Evolutionary conservation across 2,113 vertebrate genomes (phyloP), one percentile per base, ranked within the genome.

Genomic region (Thalassoma bifasciatum): DNA sequence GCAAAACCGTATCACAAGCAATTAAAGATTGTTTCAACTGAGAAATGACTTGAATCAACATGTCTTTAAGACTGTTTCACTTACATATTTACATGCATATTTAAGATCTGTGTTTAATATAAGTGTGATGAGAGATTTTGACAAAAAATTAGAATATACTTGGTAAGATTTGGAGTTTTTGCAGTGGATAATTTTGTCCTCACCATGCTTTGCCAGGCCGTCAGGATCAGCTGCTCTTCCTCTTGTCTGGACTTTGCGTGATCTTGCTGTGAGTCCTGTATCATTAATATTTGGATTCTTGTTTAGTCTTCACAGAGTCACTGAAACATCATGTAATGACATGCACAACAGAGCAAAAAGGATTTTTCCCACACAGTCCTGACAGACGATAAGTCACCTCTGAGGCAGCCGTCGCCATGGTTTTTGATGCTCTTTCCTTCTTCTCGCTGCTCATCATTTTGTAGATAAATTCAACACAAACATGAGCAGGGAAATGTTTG

Each of bases 121-220:
- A n/a, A n/a, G n/a, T n/a, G n/a, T n/a, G n/a, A n/a, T n/a, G n/a
- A n/a, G n/a, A n/a, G n/a, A n/a, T n/a, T n/a, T n/a, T n/a, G n/a
- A n/a, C n/a, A n/a, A n/a, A n/a, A n/a, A n/a, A n/a, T n/a, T n/a
- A n/a, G n/a, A n/a, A n/a, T n/a, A n/a, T n/a, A n/a, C n/a, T n/a
- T n/a, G n/a, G n/a, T n/a, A n/a, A n/a, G n/a, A n/a, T n/a, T n/a
- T n/a, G n/a, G n/a, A n/a, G n/a, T n/a, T n/a, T n/a, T n/a, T n/a
- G n/a, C n/a, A n/a, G n/a, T n/a, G n/a, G n/a, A n/a, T n/a, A n/a
- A n/a, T n/a, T n/a, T n/a, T 50, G 17, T 22, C 42, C 95, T 93
- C 79, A 96, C 92, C 94, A 95, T 95, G 54, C 88, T 95, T 56
- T 94, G 93, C 94, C 96, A 96, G 56, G 95, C 94, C 16, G 83